These are phyloP conservation scores for Rhynchomys soricoides DNA, from an alignment of 2,113 vertebrate genomes.

Conservation along the genomic window DNA sequence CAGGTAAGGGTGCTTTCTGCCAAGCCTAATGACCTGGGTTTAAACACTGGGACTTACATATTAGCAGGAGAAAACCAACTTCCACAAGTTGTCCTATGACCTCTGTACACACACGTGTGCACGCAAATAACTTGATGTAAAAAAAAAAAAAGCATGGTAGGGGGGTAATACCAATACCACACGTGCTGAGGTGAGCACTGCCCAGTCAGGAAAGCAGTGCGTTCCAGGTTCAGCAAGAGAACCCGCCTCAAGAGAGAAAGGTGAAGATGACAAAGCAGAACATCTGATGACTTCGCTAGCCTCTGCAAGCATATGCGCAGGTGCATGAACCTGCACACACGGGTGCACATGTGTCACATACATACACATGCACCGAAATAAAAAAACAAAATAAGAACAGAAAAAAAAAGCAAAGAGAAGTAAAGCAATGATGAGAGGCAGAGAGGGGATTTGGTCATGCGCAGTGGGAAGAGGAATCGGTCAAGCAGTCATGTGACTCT, in stretches of 20 bases:
- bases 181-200: not conserved
- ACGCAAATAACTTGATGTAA: not conserved
- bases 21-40: not conserved
- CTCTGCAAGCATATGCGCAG: not conserved
- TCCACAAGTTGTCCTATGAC: not conserved
- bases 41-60: not conserved
- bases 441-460: not conserved
- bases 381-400: not conserved
- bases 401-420: not conserved
- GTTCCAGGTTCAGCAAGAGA: not conserved
- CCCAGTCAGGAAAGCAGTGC: not conserved
- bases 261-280: not conserved
- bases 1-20: not conserved
- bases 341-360: not conserved
- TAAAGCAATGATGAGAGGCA: no score
- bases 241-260: not conserved
- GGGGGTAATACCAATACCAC: not conserved
- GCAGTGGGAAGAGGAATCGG: not conserved
- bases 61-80: not conserved
- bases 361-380: not conserved
- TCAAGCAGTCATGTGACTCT: not conserved
- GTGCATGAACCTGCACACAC: not conserved
- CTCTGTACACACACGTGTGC: not conserved
- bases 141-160: not conserved
- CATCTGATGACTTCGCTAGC: not conserved